Conservation (phyloP, 2,888 invertebrate species). For the Pyrrhosoma nymphula region DNA sequence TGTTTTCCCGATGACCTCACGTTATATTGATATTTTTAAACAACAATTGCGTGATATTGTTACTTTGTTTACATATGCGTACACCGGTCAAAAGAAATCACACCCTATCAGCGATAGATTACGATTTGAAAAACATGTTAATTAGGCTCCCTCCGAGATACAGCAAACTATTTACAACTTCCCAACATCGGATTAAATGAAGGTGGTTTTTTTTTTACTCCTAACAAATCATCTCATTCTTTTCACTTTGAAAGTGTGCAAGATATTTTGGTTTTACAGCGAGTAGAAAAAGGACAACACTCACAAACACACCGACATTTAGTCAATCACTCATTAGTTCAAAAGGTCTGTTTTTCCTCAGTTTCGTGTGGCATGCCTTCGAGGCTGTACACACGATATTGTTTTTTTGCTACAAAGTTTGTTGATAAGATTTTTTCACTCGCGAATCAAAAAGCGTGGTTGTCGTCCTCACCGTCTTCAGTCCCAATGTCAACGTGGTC, state of each 20-base stretch:
- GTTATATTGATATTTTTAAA: conserved; percentile 11
- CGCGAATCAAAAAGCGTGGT: neutral
- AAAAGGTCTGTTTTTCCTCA: neutral
- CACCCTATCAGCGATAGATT: conserved; percentile 43
- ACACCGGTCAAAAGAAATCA: conserved; percentile 42
- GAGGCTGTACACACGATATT: neutral
- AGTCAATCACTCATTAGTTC: conserved; percentile 53
- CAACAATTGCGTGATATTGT: conserved; percentile 22
- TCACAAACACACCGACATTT: conserved; percentile 54
- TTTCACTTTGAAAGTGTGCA: conserved; percentile 44
- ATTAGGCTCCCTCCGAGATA: conserved; percentile 39
- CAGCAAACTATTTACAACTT: conserved; percentile 60
- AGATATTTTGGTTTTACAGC: conserved; percentile 65
- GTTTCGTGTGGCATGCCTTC: neutral
- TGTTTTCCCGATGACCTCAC: conserved; percentile 46
- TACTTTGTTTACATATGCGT: conserved; percentile 22
- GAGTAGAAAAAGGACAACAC: conserved; percentile 63
- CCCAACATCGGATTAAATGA: neutral
- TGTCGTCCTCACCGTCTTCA: neutral
- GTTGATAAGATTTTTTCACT: neutral
- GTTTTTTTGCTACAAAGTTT: neutral
- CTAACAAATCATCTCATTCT: neutral
- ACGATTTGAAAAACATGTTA: conserved; percentile 14
- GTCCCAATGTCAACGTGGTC: neutral
- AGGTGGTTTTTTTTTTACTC: neutral